Conservation (phyloP, 2,797 vertebrate species). For the Ctenosaura bakeri region DNA sequence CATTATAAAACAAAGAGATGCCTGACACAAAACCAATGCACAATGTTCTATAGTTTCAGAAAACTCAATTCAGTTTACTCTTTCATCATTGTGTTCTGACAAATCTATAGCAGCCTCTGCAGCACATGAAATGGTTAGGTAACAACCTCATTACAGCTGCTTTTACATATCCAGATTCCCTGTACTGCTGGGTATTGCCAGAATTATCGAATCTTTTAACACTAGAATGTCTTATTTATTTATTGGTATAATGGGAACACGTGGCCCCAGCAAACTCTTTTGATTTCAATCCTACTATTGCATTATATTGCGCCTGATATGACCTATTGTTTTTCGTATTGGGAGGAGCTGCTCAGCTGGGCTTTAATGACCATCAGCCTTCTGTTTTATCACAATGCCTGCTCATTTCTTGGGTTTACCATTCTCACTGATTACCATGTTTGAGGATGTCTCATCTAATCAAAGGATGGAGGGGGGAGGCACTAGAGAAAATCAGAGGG, state of each 20-base stretch:
- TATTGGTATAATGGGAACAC: constrained; percentile 15
- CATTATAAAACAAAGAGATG: not conserved
- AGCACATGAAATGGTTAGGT: constrained; percentile 17
- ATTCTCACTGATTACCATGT: constrained; percentile 2
- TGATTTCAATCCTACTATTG: constrained; percentile 31
- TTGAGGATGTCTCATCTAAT: constrained; percentile 6
- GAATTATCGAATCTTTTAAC: constrained; percentile 31
- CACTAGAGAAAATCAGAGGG: constrained; percentile 11
- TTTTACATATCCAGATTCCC: constrained; percentile 29
- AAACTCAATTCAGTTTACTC: not conserved
- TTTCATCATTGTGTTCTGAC: constrained; percentile 1
- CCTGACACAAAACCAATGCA: constrained; percentile 9
- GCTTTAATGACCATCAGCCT: constrained; percentile 24
- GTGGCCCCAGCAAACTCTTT: constrained; percentile 2
- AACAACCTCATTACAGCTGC: constrained; percentile 8
- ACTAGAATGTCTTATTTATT: constrained; percentile 12
- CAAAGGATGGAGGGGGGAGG: not conserved
- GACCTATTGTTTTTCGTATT: constrained; percentile 34
- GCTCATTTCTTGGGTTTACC: constrained; percentile 40
- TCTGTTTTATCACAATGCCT: constrained; percentile 13
- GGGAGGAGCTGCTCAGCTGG: constrained; percentile 5
- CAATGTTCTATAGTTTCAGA: not conserved
- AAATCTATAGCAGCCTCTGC: constrained; percentile 9
- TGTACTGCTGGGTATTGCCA: not conserved
- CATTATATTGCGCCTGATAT: constrained; percentile 10